These are phyloP conservation scores for Macrotrachela quadricornifera DNA, from an alignment of 1,140 invertebrate species.

Conservation along the genomic window DNA sequence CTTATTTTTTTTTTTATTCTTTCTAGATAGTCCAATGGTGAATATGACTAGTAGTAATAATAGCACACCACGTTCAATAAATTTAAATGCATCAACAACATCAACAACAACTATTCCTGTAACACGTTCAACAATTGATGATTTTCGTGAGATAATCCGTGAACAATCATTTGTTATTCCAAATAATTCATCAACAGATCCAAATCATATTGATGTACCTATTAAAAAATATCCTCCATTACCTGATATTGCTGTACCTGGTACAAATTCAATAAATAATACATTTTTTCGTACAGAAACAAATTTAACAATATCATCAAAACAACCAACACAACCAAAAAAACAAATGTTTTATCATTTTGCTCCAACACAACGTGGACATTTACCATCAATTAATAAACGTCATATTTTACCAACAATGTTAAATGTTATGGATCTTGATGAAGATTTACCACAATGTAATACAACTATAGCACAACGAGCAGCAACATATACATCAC, in stretches of 20 bases:
- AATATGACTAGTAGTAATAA: no score
- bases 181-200: not conserved
- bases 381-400: no score
- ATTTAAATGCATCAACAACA: no score
- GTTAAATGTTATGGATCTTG: conserved; percentile 1
- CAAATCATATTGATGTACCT: not conserved
- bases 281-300: not conserved
- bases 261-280: no score
- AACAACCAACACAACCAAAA: not conserved
- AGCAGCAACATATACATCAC: conserved; percentile 1
- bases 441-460: conserved; percentile 4
- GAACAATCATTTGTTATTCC: no score
- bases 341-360: conserved; percentile 5
- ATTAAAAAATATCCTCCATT: not conserved
- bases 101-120: no score
- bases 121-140: no score
- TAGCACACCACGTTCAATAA: no score
- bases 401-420: not conserved
- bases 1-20: no score
- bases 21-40: no score
- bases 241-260: conserved; percentile 1
- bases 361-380: not conserved
- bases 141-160: no score
- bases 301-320: no score
- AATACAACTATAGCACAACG: not conserved